Base-by-base conservation (phyloP, 2,797 vertebrate genomes). In the Xenops minutus region DNA sequence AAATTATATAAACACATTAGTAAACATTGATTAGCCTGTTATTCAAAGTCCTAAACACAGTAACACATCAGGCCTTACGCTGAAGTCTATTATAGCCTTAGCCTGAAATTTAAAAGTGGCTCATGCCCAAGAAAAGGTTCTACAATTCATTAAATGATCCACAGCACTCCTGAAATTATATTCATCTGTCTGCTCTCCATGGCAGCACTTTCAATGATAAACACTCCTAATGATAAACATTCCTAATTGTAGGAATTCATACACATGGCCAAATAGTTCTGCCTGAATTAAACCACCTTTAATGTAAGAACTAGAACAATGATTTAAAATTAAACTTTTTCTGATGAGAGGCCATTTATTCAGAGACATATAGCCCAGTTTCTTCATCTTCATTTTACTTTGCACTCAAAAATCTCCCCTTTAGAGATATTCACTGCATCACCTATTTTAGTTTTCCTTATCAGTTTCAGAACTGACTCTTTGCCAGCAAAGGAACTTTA, bases 221-320 rank as follows among this genome's bases (percentile, higher is more conserved):
- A 96, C 93, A 89, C 34, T 80, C 44, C 11, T 22, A 46, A 22
- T 46, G 44, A 46, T 46, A 46, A 46, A 46, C 44, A 12, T 46
- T 21, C 21, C 21, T 94, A 96, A 96, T 91, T 96, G 92, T 39
- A 91, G 79, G 93, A 95, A 93, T 96, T 88, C 58, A 80, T 89
- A 82, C 66, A 77, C 36, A 36, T 86, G 69, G 89, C 91, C 92
- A 95, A 94, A 91, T 62, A 91, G 36, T 63, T 91, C 92, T 36
- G 69, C n/a, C 24, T 69, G 89, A 92, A 91, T 83, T 74, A 89
- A 93, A 80, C 58, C 41, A 89, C 66, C 85, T 92, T 77, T 77
- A 93, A 75, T n/a, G 12, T 11, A 88, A 63, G 51, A 95, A 88
- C 76, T 85, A 92, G 61, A 95, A 78, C 62, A 61, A 73, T n/a